Evolutionary conservation across 2,888 invertebrate genomes (phyloP).

Genomic region (Andrena haemorrhoa): DNA sequence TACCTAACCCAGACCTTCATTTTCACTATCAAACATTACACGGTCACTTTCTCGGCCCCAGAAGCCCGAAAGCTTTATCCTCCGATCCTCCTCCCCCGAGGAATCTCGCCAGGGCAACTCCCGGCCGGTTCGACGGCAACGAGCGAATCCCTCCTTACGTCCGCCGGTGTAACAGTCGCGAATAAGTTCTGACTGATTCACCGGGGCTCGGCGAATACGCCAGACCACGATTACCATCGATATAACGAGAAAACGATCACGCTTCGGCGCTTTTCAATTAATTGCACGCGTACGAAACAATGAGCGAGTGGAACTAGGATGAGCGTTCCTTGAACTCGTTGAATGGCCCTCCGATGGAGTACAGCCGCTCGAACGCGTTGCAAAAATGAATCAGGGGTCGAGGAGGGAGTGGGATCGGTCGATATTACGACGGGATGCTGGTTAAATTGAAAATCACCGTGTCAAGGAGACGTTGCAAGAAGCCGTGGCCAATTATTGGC

Average conservation of each 20-base stretch:
- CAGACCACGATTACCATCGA: constrained; percentile 31
- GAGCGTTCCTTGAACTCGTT: constrained; percentile 64
- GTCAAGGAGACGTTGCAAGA: constrained; percentile 7
- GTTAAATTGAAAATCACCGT: neutral
- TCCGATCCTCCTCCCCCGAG: too few species aligned
- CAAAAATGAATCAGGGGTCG: neutral
- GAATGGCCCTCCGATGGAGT: constrained; percentile 25
- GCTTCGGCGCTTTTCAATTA: constrained; percentile 55
- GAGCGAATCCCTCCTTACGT: neutral
- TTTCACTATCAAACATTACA: neutral
- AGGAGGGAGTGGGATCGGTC: neutral
- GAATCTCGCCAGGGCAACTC: neutral
- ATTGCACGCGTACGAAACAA: constrained; percentile 52
- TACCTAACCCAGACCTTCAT: neutral
- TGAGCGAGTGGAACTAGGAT: constrained; percentile 45
- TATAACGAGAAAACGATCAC: constrained; percentile 34
- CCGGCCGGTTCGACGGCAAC: neutral
- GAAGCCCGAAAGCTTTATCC: neutral
- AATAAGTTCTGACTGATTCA: neutral
- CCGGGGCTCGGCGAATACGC: neutral
- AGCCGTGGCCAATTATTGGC: neutral
- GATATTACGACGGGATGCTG: neutral
- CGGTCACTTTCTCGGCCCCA: neutral
- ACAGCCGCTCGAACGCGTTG: neutral
- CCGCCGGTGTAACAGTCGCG: neutral